A percentile compares a stretch with the other conserved stretches of the same genome.
Conservation (phyloP, 2,888 invertebrate genomes). For the Allophyes oxyacanthae region DNA sequence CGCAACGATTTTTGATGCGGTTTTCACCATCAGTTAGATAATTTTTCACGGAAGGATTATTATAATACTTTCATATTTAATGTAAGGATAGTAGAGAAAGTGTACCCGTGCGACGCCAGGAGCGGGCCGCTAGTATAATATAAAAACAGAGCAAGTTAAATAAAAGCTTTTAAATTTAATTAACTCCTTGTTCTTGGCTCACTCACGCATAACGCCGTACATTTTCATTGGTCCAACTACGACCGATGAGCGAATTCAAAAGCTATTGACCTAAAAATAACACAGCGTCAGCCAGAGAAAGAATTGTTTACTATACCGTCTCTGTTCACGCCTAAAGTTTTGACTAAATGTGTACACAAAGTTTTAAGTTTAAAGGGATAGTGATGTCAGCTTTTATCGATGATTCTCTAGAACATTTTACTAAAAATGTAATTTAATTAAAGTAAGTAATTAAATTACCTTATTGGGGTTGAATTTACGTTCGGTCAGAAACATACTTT, state of each 20-base stretch:
- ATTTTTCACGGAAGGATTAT: no score
- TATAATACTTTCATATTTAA: no score
- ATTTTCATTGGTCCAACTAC: constrained; percentile 68
- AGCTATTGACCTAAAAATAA: constrained; percentile 85
- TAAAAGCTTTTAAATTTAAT: constrained; percentile 34
- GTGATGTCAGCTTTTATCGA: constrained; percentile 41
- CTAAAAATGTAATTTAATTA: no score
- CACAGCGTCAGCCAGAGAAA: constrained; percentile 65
- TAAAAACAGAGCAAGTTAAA: constrained; percentile 18
- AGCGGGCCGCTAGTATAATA: no score
- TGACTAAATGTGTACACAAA: constrained; percentile 50
- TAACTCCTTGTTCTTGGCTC: constrained; percentile 56
- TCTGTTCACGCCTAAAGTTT: constrained; percentile 63
- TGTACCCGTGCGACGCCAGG: no score
- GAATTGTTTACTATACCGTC: constrained; percentile 75
- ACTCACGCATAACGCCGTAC: constrained; percentile 62
- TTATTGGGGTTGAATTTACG: no score
- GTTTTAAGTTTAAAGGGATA: constrained; percentile 29
- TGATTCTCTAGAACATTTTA: background rate
- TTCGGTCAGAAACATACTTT: no score
- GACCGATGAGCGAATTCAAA: constrained; percentile 81
- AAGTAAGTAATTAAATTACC: no score
- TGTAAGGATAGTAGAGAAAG: no score
- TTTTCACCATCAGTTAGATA: no score
- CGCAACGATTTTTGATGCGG: no score